Evolutionary conservation across 2,797 vertebrate genomes (phyloP).

Genomic region (Sebastolobus alascanus): DNA sequence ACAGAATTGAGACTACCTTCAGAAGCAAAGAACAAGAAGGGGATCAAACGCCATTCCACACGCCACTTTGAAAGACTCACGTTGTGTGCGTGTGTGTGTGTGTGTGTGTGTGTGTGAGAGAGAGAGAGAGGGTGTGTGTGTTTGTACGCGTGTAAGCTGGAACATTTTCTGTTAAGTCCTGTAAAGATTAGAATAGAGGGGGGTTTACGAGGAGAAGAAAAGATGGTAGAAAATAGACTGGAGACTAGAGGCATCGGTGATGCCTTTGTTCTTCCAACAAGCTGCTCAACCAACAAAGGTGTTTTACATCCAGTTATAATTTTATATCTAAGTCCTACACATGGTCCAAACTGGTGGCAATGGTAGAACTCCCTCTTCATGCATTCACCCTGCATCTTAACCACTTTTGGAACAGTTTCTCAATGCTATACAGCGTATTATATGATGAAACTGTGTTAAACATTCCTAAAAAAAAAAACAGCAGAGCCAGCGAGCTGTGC

Average conservation of each 20-base stretch:
- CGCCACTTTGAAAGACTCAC: conserved; percentile 38
- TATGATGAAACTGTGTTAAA: neutral
- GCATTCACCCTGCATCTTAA: neutral
- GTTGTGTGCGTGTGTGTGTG: conserved; percentile 3
- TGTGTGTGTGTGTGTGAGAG: neutral
- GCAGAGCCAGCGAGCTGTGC: neutral
- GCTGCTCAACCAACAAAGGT: conserved; percentile 41
- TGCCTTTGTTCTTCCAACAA: conserved; percentile 57
- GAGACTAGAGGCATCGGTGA: conserved; percentile 40
- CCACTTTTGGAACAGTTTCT: neutral
- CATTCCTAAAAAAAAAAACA: neutral
- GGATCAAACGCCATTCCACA: conserved; percentile 52
- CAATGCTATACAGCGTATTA: neutral
- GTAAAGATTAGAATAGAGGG: conserved; percentile 68
- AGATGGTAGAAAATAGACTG: conserved; percentile 59
- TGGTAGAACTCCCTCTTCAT: neutral
- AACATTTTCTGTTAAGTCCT: conserved; percentile 53
- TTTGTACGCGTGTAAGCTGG: conserved; percentile 37
- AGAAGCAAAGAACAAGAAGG: conserved; percentile 35
- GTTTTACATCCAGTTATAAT: conserved; percentile 38
- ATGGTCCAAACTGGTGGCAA: conserved; percentile 6
- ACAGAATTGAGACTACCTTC: conserved; percentile 44
- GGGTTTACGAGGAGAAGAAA: conserved; percentile 55
- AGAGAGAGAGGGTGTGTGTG: conserved; percentile 14
- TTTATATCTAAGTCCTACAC: conserved; percentile 15